A percentile compares a stretch with the other conserved stretches of the same genome.
Evolutionary conservation across 1,140 invertebrate species (phyloP).

Genomic region (Tetranychus urticae): DNA sequence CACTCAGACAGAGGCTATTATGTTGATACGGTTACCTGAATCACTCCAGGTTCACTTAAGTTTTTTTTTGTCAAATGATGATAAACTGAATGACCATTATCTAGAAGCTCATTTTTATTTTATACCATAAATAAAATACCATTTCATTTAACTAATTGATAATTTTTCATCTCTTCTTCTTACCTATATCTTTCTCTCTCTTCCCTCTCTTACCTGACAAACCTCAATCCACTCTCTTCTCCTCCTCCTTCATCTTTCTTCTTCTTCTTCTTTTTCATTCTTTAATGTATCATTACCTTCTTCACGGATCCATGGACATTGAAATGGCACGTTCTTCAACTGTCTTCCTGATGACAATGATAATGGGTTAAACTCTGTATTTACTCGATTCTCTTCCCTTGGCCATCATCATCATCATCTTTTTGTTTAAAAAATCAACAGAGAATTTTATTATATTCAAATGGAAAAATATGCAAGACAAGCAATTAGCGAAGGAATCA

Average conservation of each 20-base stretch:
- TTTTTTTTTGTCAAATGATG: no score
- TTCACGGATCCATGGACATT: neutral
- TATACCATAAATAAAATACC: neutral
- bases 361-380: neutral
- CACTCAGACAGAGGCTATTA: no score
- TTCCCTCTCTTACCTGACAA: neutral
- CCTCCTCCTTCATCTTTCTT: neutral
- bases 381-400: neutral
- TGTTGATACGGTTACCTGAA: no score
- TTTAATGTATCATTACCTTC: neutral
- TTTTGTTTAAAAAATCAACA: constrained; percentile 29
- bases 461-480: constrained; percentile 99
- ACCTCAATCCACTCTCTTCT: neutral
- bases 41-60: no score
- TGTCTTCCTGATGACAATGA: neutral
- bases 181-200: neutral
- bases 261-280: neutral
- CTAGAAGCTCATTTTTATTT: neutral
- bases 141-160: neutral
- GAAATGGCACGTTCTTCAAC: neutral
- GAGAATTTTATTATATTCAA: constrained; percentile 99
- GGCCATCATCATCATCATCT: neutral
- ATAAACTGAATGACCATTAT: no score
- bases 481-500: constrained; percentile 83
- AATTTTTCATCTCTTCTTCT: neutral